Conservation (phyloP, 2,888 invertebrate genomes). For the Chouioia cunea region DNA sequence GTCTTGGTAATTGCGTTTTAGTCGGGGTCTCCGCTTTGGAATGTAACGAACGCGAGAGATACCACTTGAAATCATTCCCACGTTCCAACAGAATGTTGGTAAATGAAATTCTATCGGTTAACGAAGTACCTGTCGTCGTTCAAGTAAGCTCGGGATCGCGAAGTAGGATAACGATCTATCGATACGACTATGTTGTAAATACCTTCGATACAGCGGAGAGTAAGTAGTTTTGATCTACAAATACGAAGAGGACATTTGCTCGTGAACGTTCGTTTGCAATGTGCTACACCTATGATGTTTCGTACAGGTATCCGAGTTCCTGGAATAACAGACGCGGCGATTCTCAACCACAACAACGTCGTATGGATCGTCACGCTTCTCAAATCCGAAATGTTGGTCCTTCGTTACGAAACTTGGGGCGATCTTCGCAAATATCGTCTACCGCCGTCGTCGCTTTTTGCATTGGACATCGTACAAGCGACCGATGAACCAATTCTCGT, state of each 20-base stretch:
- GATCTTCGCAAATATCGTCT: constrained; percentile 36
- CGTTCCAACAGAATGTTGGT: constrained; percentile 33
- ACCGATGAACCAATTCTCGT: constrained; percentile 55
- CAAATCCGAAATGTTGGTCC: constrained; percentile 51
- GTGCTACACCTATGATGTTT: too few relatives aligned
- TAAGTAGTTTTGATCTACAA: constrained; percentile 31
- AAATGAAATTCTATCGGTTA: constrained; percentile 39
- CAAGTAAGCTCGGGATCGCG: constrained; percentile 37
- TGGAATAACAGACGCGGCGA: constrained; percentile 52
- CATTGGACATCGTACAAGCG: background rate
- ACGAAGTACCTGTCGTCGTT: constrained; percentile 38
- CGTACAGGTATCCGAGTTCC: constrained; percentile 52
- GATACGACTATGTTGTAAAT: constrained; percentile 18
- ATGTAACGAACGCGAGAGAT: constrained; percentile 39
- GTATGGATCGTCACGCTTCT: constrained; percentile 57
- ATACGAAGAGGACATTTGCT: too few relatives aligned
- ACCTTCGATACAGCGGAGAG: constrained; percentile 25
- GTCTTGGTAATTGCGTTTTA: constrained; percentile 42
- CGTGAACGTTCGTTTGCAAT: too few relatives aligned
- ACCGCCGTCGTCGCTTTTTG: constrained; percentile 14
- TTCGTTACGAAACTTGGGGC: constrained; percentile 54
- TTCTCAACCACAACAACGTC: constrained; percentile 42
- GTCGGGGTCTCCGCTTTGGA: constrained; percentile 18
- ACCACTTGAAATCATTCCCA: background rate
- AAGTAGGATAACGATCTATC: constrained; percentile 45